Base-by-base conservation (phyloP, 2,797 vertebrate species). In the Ambastaia sidthimunki region DNA sequence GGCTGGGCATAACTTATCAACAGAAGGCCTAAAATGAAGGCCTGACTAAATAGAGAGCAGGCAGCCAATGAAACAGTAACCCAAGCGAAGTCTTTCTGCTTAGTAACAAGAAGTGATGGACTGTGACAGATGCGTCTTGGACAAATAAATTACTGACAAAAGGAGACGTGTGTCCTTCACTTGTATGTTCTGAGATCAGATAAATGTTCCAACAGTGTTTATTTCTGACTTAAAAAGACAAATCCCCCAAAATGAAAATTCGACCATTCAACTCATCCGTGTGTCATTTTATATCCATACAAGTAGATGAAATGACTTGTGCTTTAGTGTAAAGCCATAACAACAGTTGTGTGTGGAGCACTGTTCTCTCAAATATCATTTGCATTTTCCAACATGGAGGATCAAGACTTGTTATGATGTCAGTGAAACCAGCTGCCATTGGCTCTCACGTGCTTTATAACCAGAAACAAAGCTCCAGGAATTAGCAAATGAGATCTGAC, bases 81-180 rank as follows among this genome's bases (percentile, higher is more conserved):
- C 76, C 57, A 78, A 71, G 31, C 76, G 41, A 71, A 68, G 68
- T 71, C 21, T 37, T 78, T 57, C 68, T 71, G 76, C 67, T 78
- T 69, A 63, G 68, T 69, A 71, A 78, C 76, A 78, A 68, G 28
- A 78, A 78, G 76, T 63, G 68, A 78, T 78, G 68, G 68, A 78
- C 60, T 66, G 78, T 47, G 50, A 73, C 78, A 80, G 70, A 66
- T 80, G 78, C 78, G 57, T 66, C 70, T 44, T 57, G 68, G 68
- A 71, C 59, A 78, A 71, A 54, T 71, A 71, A 63, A 71, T 71
- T 71, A 71, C 70, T 19, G 57, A 69, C 25, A 44, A 62, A 37
- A 59, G 52, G 47, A 63, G 19, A 54, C 50, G 21, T 21, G 28
- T 65, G 62, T 65, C 18, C 62, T 63, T n/a, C 31, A 65, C 16